phyloP scores from a whole-genome alignment of 2,888 invertebrate species.

The Podotricha telesiphe region DNA sequence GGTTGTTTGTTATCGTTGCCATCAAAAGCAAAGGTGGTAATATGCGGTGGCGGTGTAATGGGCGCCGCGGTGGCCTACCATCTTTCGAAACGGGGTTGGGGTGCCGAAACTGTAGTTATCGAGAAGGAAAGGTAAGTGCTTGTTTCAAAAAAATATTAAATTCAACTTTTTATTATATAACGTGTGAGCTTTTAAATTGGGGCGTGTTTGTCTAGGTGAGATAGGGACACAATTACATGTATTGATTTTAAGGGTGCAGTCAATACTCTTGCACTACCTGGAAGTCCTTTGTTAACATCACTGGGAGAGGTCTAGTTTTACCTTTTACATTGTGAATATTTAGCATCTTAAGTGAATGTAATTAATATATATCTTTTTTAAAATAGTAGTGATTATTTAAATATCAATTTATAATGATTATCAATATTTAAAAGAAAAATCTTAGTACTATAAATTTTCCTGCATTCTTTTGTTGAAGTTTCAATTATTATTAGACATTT shows the following conservation, averaged over 20 bases:
- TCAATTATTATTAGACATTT: not conserved
- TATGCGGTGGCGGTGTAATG: constrained; percentile 96
- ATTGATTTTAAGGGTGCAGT: constrained; percentile 16
- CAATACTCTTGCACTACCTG: constrained; percentile 5
- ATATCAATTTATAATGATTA: not conserved
- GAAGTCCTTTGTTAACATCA: not conserved
- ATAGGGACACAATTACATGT: not conserved
- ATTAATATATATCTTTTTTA: not conserved
- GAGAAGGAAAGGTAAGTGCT: constrained; percentile 90
- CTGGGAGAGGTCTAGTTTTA: not conserved
- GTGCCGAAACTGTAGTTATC: constrained; percentile 90
- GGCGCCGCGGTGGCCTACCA: constrained; percentile 97
- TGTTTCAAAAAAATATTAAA: not conserved
- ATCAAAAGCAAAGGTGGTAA: constrained; percentile 87
- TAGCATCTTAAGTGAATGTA: not conserved
- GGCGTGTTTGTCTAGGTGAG: constrained; percentile 5
- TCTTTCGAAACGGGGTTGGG: constrained; percentile 92
- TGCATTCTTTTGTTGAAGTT: not conserved
- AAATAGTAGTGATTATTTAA: not conserved
- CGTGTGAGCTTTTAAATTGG: constrained; percentile 4
- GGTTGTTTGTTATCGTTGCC: constrained; percentile 66
- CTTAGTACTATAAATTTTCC: not conserved
- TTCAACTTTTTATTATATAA: constrained; percentile 36
- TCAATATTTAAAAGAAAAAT: not conserved
- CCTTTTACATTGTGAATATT: not conserved